Evolutionary conservation across 1,140 invertebrate species (phyloP).

Genomic region (Brachionus koreanus): DNA sequence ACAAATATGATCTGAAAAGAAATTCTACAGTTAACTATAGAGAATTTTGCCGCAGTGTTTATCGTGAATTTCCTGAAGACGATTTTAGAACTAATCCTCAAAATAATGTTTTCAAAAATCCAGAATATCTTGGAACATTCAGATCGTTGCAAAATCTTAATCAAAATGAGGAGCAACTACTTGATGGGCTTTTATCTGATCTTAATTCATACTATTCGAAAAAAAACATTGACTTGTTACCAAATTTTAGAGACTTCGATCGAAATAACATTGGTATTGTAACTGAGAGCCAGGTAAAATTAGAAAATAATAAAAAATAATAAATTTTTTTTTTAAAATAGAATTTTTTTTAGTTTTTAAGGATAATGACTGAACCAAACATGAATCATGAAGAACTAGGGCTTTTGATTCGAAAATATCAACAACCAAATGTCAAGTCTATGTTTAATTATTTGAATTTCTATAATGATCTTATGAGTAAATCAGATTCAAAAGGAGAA

Average conservation of each 20-base stretch:
- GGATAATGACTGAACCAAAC: slow-evolving; percentile 55
- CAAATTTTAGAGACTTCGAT: slow-evolving; percentile 57
- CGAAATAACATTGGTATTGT: slow-evolving; percentile 55
- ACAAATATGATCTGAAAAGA: slow-evolving; percentile 52
- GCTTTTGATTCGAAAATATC: slow-evolving; percentile 54
- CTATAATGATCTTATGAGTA: slow-evolving; percentile 54
- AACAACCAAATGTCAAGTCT: slow-evolving; percentile 51
- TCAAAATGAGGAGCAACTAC: slow-evolving; percentile 48
- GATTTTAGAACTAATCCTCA: background rate
- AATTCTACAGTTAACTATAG: slow-evolving; percentile 55
- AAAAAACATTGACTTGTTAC: slow-evolving; percentile 54
- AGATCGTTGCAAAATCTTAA: slow-evolving; percentile 52
- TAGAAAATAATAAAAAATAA: background rate
- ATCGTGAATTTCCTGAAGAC: slow-evolving; percentile 45
- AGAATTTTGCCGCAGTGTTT: slow-evolving; percentile 54
- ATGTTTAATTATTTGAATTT: slow-evolving; percentile 58
- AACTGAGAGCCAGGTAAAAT: slow-evolving; percentile 56
- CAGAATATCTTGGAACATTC: slow-evolving; percentile 50
- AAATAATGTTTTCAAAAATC: slow-evolving; percentile 19
- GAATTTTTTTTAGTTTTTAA: slow-evolving; percentile 52
- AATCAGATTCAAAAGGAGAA: slow-evolving; percentile 39
- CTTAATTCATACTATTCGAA: slow-evolving; percentile 52
- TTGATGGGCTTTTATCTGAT: slow-evolving; percentile 49
- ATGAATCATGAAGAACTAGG: slow-evolving; percentile 53
- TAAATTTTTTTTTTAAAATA: background rate